These are phyloP conservation scores for Zaprionus taronus DNA, from an alignment of 1,140 invertebrate genomes.

Conservation along the genomic window DNA sequence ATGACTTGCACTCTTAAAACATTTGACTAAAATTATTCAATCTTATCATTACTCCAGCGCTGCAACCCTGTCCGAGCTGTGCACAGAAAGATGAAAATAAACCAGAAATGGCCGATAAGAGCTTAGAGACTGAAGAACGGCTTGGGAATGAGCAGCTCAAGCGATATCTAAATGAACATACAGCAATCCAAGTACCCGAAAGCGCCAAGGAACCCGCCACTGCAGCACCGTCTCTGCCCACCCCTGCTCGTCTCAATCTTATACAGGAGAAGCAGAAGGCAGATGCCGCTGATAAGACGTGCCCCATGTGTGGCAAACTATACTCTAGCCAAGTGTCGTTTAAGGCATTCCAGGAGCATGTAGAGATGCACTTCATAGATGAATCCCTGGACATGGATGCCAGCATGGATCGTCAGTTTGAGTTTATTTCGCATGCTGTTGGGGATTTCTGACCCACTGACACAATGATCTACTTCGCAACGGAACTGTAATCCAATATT, in stretches of 20 bases:
- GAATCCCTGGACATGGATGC: conserved; percentile 58
- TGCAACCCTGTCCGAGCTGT: conserved; percentile 71
- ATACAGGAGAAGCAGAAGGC: conserved; percentile 72
- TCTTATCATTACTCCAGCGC: conserved; percentile 40
- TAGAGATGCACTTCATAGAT: conserved; percentile 85
- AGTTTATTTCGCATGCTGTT: conserved; percentile 78
- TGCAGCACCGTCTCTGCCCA: neutral
- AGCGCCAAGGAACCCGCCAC: conserved; percentile 26
- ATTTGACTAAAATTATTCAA: neutral
- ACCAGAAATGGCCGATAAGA: conserved; percentile 83
- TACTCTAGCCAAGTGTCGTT: conserved; percentile 82
- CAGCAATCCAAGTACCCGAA: conserved; percentile 14
- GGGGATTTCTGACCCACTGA: conserved; percentile 79
- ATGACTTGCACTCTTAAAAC: neutral
- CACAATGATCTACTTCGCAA: conserved; percentile 59
- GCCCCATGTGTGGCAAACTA: conserved; percentile 85
- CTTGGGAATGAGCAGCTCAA: conserved; percentile 52
- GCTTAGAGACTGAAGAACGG: conserved; percentile 78
- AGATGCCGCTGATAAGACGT: conserved; percentile 84
- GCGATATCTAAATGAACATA: conserved; percentile 27
- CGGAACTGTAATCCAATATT: conserved; percentile 43
- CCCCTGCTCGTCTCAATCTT: conserved; percentile 52
- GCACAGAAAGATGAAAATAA: conserved; percentile 67
- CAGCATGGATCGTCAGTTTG: conserved; percentile 75
- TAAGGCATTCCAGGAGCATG: conserved; percentile 84